Conservation (phyloP, 2,113 vertebrate genomes). For the Isichthys henryi region DNA sequence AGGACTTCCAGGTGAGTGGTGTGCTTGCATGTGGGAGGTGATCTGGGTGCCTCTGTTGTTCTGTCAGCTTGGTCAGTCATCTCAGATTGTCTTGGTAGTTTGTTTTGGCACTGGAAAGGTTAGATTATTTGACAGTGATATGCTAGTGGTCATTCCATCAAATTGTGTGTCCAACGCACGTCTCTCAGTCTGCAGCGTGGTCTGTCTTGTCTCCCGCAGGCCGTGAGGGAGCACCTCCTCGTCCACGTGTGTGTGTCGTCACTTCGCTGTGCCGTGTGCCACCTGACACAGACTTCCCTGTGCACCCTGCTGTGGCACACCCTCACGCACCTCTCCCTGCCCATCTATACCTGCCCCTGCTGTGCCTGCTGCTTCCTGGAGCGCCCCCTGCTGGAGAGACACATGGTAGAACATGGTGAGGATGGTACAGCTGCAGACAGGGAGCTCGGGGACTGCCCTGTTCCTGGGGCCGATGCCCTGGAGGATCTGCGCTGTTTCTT, state of each 20-base stretch:
- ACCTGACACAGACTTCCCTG: constrained; percentile 70
- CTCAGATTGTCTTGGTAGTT: not conserved
- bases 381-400: constrained; percentile 76
- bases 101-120: not conserved
- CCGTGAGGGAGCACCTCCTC: constrained; percentile 73
- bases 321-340: constrained; percentile 75
- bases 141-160: not conserved
- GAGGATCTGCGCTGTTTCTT: constrained; percentile 57
- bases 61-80: not conserved
- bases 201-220: constrained; percentile 55
- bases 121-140: not conserved
- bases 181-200: not conserved
- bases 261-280: constrained; percentile 76
- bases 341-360: constrained; percentile 80
- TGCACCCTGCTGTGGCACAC: constrained; percentile 89
- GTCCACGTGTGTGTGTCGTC: constrained; percentile 76
- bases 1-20: constrained; percentile 73
- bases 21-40: not conserved
- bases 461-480: constrained; percentile 8
- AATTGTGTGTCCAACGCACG: not conserved
- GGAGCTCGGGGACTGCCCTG: constrained; percentile 29
- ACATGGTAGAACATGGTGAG: constrained; percentile 73
- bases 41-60: not conserved
- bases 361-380: constrained; percentile 84
- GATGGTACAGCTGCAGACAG: constrained; percentile 47